Base-by-base conservation (phyloP, 2,888 invertebrate genomes). In the Panzeria rudis region DNA sequence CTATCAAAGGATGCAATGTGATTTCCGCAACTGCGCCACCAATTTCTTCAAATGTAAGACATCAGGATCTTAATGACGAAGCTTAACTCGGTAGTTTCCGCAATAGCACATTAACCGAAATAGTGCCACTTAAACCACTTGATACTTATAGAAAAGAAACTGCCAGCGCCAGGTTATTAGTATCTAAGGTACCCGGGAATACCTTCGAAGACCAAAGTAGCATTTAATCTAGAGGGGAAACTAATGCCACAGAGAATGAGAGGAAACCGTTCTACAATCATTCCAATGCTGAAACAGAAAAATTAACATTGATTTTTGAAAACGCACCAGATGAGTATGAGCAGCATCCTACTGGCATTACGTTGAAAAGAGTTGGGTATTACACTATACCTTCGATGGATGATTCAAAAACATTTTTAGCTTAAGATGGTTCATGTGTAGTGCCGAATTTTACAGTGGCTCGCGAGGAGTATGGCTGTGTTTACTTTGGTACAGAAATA, bases 361-460 rank as follows among this genome's bases (percentile, higher is more conserved):
- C 94, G 8, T 93, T 98, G 54, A 95, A 95, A 0, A 94, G 98
- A 0, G 95, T 93, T 0, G 98, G 98, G 4, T 99, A 99, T 92
- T 99, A 97, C 91, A 98, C 97, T 0, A 95, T 97, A 85, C 99
- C 99, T 0, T 93, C 96, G 0, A 90, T 98, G 80, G 96, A 97
- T 52, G 96, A 97, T 87, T 94, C 99, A 88, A 94, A 94, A 89
- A 94, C 94, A 0, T 95, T 95, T 91, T 93, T 96, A 54, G 94
- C 95, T 6, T 96, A 97, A 89, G 92, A 92, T 80, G 97, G 97
- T 0, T 94, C 95, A 3, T 98, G 98, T 90, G 93, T 96, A 15
- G 96, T 98, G 0, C 96, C 97, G 7, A 95, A 97, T 87, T 96
- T 99, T 86, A 97, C 97, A 0, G 94, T 99, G 79, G 98, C 98